Base-by-base conservation (phyloP, 2,797 vertebrate species). In the Lepus oiostolus region DNA sequence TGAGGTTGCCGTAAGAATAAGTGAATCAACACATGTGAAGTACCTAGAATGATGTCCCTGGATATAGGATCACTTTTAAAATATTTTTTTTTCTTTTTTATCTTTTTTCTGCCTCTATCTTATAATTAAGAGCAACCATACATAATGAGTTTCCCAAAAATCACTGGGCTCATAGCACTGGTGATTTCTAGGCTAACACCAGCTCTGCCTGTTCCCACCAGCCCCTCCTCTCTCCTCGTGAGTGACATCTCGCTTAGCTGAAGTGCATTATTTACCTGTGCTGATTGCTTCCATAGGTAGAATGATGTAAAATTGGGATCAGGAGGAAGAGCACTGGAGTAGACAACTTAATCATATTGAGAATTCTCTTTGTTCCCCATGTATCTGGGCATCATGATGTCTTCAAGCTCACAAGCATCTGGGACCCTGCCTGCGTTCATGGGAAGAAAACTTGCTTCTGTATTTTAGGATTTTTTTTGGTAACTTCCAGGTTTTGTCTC, bases 291-390 rank as follows among this genome's bases (percentile, higher is more conserved):
- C 65, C 21, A n/a, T 38, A 62, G 58, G 24, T 62, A 77, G 70
- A 72, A 93, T 84, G 77, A 32, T 65, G 38, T 91, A 84, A 93
- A 94, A 86, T 90, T 93, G 90, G 65, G 95, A 76, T 81, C 21
- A 71, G 19, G 24, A 92, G 26, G 72, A 88, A 17, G 72, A 90
- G 82, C 72, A 21, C 28, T 35, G 52, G 4, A 77, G n/a, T 95
- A 58, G 32, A 54, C 32, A 92, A 71, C 17, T 63, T 84, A 60
- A 9, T 83, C 24, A 30, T 38, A 24, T 38, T 81, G 79, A 88
- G 74, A 94, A 77, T 82, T 60, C 85, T 47, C 84, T 91, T 90
- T 77, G 70, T 86, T 79, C 32, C 13, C 17, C 85, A 35, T 80
- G 63, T 42, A 60, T 90, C 38, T 90, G 4, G 93, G 47, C 12